Conservation (phyloP, 2,113 vertebrate genomes). For the Marcusenius ussheri region DNA sequence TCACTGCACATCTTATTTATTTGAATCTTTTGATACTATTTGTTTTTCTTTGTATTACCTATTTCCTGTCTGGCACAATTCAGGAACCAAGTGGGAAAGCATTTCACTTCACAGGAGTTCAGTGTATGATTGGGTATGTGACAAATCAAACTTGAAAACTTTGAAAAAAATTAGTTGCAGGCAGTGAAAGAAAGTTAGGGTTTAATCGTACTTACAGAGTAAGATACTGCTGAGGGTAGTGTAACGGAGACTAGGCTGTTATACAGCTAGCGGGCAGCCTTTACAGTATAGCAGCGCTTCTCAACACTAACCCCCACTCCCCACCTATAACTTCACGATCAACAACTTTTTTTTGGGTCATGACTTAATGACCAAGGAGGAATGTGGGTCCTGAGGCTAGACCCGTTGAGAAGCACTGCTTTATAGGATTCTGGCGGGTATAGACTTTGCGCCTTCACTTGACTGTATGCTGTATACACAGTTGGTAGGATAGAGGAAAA, state of each 20-base stretch:
- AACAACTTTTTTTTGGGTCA: neutral
- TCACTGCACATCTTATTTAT: neutral
- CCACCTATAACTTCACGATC: neutral
- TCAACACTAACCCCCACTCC: neutral
- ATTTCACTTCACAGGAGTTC: neutral
- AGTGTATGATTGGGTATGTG: neutral
- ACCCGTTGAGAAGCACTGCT: neutral
- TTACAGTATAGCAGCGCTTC: conserved; percentile 24
- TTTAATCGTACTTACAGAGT: neutral
- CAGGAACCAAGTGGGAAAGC: neutral
- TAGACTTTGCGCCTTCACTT: conserved; percentile 37
- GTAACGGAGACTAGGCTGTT: conserved; percentile 22
- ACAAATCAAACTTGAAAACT: neutral
- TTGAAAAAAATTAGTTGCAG: neutral
- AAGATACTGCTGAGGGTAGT: conserved; percentile 4
- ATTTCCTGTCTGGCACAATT: neutral
- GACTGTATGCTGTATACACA: conserved; percentile 32
- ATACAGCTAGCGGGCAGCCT: conserved; percentile 33
- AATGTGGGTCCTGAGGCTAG: neutral
- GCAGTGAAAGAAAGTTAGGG: neutral
- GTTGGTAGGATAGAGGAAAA: conserved; percentile 28
- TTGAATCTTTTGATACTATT: neutral
- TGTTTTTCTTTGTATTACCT: neutral
- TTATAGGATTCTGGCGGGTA: conserved; percentile 34
- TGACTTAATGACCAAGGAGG: neutral